Evolutionary conservation across 1,140 invertebrate species (phyloP).

Genomic region (Drosophila punjabiensis): DNA sequence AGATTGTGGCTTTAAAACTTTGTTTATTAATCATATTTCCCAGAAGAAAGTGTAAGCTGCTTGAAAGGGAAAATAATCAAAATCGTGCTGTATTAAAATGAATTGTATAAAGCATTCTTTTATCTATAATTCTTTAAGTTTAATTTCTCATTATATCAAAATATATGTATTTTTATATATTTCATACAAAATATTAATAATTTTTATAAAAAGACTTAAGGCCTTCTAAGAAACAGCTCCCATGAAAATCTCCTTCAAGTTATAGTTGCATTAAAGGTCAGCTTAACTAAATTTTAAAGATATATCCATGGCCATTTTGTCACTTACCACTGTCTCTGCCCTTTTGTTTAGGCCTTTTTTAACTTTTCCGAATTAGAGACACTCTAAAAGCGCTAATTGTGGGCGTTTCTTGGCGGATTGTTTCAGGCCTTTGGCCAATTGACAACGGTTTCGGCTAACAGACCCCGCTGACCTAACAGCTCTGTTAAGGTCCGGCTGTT

Average conservation of each 20-base stretch:
- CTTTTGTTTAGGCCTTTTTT: background rate
- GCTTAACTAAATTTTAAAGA: background rate
- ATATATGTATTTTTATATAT: too few relatives aligned
- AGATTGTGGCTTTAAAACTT: background rate
- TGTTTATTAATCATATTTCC: background rate
- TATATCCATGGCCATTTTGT: background rate
- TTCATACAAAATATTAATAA: too few relatives aligned
- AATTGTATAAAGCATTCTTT: too few relatives aligned
- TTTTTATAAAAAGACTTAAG: too few relatives aligned
- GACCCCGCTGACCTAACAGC: conserved; percentile 15
- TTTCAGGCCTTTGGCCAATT: conserved; percentile 4
- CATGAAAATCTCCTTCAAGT: too few relatives aligned
- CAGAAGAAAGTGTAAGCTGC: too few relatives aligned
- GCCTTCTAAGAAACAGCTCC: too few relatives aligned
- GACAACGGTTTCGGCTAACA: conserved; percentile 26
- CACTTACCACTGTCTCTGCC: background rate
- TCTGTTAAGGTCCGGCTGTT: conserved; percentile 44
- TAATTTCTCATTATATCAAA: too few relatives aligned
- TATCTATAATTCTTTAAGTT: too few relatives aligned
- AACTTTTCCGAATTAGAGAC: background rate
- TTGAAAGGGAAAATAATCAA: too few relatives aligned
- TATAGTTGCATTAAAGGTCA: background rate
- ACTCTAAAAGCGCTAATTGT: background rate
- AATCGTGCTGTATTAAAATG: too few relatives aligned
- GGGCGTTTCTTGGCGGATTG: conserved; percentile 31